A percentile compares a stretch with the other conserved stretches of the same genome.
These are phyloP conservation scores for Heterochromis multidens DNA, from an alignment of 2,113 vertebrate genomes.

Conservation along the genomic window DNA sequence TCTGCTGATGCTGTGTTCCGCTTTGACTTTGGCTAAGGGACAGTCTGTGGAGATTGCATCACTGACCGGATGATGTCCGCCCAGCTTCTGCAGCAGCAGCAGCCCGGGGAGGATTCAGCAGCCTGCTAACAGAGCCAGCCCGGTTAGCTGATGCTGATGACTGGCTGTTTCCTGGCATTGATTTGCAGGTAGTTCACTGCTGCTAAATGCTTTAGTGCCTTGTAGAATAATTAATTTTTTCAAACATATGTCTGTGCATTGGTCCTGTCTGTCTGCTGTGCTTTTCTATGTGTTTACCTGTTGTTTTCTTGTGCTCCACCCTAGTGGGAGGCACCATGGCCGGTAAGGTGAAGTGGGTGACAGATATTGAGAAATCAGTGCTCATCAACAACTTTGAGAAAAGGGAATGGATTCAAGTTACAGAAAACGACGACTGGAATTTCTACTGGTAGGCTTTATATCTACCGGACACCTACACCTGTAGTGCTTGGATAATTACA, in stretches of 20 bases:
- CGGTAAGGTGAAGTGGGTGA: conserved; percentile 96
- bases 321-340: conserved; percentile 81
- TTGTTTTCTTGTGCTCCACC: conserved; percentile 28
- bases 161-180: conserved; percentile 52
- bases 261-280: neutral
- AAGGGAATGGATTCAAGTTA: conserved; percentile 91
- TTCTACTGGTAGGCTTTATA: conserved; percentile 88
- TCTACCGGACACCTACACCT: neutral
- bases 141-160: conserved; percentile 60
- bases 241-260: neutral
- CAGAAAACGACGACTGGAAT: conserved; percentile 95
- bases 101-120: conserved; percentile 42
- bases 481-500: neutral
- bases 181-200: conserved; percentile 45
- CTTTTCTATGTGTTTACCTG: neutral
- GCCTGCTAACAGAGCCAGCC: conserved; percentile 43
- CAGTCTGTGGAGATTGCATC: conserved; percentile 30
- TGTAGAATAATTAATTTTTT: neutral
- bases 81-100: conserved; percentile 44
- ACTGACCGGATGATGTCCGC: conserved; percentile 45
- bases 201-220: neutral
- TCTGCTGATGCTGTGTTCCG: neutral
- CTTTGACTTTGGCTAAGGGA: neutral
- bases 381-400: conserved; percentile 99
- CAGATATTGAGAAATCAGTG: conserved; percentile 97